Base-by-base conservation (phyloP, 2,888 invertebrate species). In the Xestia c-nigrum region DNA sequence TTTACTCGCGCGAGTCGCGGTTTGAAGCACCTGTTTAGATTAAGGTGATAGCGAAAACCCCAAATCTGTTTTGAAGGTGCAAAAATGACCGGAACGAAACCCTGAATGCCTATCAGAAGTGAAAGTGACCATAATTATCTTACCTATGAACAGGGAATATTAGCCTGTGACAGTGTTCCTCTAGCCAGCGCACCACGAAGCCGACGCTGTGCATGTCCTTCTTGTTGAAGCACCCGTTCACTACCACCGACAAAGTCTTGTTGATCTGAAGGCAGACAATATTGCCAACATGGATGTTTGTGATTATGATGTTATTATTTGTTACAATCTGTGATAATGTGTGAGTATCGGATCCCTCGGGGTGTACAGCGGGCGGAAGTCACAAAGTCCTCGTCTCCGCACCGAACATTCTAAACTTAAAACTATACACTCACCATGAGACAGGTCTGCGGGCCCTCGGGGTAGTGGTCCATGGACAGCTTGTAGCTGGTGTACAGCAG, bases 111-210 rank as follows among this genome's bases (percentile, higher is more conserved):
- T 31, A 59, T 55, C 16, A 59, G 9, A 59, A 59, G 31, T 31
- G 31, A 31, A 59, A 59, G 31, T 31, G 31, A 31, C 31, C 59
- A 31, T 69, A n/a, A n/a, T n/a, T n/a, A 43, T 55, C 84, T 87
- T 88, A 98, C 93, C 98, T 97, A 93, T 99, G 98, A 43, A 99
- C 97, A 5, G 98, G 98, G 76, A 98, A 96, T 63, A 99, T 97
- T 63, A 98, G 96, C 64, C 98, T 97, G 61, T 98, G 98, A 80
- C 98, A 98, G 95, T 99, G 98, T 83, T 98, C 97, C 89, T 97
- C 97, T 43, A 99, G 97, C 99, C 99, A 99, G 91, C 98, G 98
- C 72, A 98, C 97, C 78, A 98, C 98, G 92, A 97, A 99, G 78
- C 98, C 98, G 40, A 97, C 96, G 71, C 98, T 98, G 85, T 99